A percentile compares a stretch with the other conserved stretches of the same genome.
phyloP scores from a whole-genome alignment of 2,888 invertebrate genomes.

The Spodoptera picta region DNA sequence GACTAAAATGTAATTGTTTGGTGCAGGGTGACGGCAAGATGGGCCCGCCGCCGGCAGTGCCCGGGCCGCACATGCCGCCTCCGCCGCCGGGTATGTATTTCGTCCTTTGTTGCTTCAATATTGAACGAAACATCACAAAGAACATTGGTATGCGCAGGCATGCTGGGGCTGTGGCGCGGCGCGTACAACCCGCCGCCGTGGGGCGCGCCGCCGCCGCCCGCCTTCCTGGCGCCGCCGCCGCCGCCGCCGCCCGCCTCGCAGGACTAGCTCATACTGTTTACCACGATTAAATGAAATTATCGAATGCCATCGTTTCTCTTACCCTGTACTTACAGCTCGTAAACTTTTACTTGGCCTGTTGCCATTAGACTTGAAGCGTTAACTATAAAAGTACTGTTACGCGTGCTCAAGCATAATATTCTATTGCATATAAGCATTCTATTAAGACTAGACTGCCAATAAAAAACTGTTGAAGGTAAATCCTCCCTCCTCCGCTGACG shows the following conservation, averaged over 20 bases:
- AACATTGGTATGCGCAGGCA: conserved; percentile 58
- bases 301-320: not conserved
- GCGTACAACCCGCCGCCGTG: conserved; percentile 77
- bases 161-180: conserved; percentile 74
- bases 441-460: no score
- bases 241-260: conserved; percentile 80
- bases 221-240: conserved; percentile 84
- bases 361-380: no score
- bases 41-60: conserved; percentile 61
- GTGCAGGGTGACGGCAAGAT: conserved; percentile 69
- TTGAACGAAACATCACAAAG: no score
- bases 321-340: no score
- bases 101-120: no score
- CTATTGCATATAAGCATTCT: no score
- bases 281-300: conserved; percentile 25
- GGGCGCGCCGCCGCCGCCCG: conserved; percentile 80
- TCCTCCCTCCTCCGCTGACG: no score
- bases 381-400: no score
- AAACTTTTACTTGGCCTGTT: no score
- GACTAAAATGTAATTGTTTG: not conserved
- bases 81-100: conserved; percentile 72
- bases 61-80: conserved; percentile 66
- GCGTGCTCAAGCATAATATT: no score
- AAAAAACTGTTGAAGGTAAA: no score
- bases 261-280: conserved; percentile 54